Conservation (phyloP, 2,797 vertebrate species). For the Ptychobarbus kaznakovi region DNA sequence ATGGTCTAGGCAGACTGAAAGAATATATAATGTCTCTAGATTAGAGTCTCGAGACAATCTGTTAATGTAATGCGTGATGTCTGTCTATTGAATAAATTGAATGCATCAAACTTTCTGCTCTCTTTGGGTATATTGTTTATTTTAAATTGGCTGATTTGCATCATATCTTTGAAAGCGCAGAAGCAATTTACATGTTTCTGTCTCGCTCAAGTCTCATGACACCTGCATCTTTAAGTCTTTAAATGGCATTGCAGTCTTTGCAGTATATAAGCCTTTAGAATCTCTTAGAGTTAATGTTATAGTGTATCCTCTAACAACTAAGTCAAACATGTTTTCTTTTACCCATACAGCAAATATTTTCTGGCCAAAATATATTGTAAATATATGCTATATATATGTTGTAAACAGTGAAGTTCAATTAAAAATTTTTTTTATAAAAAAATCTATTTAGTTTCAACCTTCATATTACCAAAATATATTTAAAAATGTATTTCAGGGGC, state of each 20-base stretch:
- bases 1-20: neutral
- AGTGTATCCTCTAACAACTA: neutral
- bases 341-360: neutral
- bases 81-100: neutral
- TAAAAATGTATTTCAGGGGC: too few species aligned
- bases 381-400: neutral
- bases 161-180: slow-evolving; percentile 17
- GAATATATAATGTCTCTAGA: neutral
- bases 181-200: slow-evolving; percentile 19
- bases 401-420: neutral
- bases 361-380: neutral
- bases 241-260: neutral
- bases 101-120: neutral
- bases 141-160: neutral
- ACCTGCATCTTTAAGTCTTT: slow-evolving; percentile 20
- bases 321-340: neutral
- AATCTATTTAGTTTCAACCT: too few species aligned
- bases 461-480: too few species aligned
- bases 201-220: neutral
- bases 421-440: too few species aligned
- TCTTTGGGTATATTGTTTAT: neutral
- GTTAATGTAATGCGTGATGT: neutral
- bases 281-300: neutral
- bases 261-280: neutral
- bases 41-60: neutral